phyloP scores from a whole-genome alignment of 2,797 vertebrate species.

The Phrynocephalus forsythii region DNA sequence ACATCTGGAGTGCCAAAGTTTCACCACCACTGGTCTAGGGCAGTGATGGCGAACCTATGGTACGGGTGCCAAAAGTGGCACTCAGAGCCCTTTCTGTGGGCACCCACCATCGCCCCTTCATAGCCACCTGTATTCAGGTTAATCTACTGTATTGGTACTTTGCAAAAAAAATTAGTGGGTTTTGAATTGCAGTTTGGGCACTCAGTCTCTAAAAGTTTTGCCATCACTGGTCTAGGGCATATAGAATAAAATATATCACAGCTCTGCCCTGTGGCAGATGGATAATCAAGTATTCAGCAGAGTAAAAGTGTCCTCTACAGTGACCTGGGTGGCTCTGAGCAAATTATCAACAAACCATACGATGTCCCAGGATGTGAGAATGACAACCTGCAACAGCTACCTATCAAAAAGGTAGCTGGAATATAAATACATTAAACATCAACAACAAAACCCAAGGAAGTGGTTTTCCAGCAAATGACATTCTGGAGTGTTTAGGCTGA shows the following conservation, averaged over 20 bases:
- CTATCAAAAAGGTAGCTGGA: conserved; percentile 20
- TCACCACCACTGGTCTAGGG: too few relatives aligned
- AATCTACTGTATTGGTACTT: too few relatives aligned
- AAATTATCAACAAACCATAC: conserved; percentile 57
- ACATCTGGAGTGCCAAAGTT: too few relatives aligned
- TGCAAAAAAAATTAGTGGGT: too few relatives aligned
- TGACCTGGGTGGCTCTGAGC: conserved; percentile 70
- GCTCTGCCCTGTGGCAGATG: conserved; percentile 66
- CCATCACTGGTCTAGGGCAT: conserved; percentile 66
- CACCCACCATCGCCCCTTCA: too few relatives aligned
- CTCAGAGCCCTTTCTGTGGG: too few relatives aligned
- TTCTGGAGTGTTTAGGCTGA: conserved; percentile 48
- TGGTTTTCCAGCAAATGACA: conserved; percentile 31
- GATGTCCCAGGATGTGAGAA: conserved; percentile 43
- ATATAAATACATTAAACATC: conserved; percentile 13
- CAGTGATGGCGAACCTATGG: too few relatives aligned
- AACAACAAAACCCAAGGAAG: conserved; percentile 20
- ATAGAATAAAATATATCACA: conserved; percentile 73
- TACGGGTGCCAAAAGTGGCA: too few relatives aligned
- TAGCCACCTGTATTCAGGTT: too few relatives aligned
- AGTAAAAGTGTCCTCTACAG: conserved; percentile 68
- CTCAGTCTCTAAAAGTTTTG: too few relatives aligned
- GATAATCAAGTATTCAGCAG: conserved; percentile 75
- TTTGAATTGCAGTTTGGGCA: too few relatives aligned
- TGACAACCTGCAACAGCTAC: conserved; percentile 31